Evolutionary conservation across 1,140 invertebrate species (phyloP), one percentile per base, ranked within the genome.

Genomic region (Zaprionus lachaisei): DNA sequence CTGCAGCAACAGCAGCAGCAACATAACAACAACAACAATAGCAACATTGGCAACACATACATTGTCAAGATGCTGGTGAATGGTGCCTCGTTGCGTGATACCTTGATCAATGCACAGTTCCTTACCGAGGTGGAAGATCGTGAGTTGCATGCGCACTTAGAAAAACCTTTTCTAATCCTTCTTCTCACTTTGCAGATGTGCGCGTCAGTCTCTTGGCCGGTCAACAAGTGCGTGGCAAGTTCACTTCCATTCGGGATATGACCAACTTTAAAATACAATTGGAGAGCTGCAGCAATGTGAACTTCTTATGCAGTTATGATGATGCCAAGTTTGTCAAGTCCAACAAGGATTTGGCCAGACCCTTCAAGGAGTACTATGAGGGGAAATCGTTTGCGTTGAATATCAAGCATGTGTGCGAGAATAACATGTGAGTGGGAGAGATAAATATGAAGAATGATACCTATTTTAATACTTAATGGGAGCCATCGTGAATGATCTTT

Each of bases 371-470:
- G 4, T 79, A 81, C 41, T 93, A 93, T 49, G 89, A 92, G 31
- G 91, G 92, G 15, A 92, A 92, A 72, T 84, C 80, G 0, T 91
- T 74, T 77, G 81, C 91, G 3, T 41, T 92, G 0, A 92, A 92
- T 63, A 68, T 92, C 1, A 91, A 84, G 41, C 77, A 89, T 70
- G 91, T 92, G 24, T 91, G 91, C 69, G 91, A 92, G 49, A 91
- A 92, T 24, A 92, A 92, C 72, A 91, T 92, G 92, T 92, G 72
- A 81, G 89, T 80, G n/a, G n/a, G n/a, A n/a, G n/a, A n/a, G n/a
- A n/a, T n/a, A n/a, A n/a, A n/a, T n/a, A n/a, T n/a, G n/a, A n/a
- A 6, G 28, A 31, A 31, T 0, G 2, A 31, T 31, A 0, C 6
- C 0, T 11, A 34, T 11, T 11, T 0, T 34, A 11, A 34, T 28